Conservation (phyloP, 2,113 vertebrate genomes). For the Oryzias curvinotus region DNA sequence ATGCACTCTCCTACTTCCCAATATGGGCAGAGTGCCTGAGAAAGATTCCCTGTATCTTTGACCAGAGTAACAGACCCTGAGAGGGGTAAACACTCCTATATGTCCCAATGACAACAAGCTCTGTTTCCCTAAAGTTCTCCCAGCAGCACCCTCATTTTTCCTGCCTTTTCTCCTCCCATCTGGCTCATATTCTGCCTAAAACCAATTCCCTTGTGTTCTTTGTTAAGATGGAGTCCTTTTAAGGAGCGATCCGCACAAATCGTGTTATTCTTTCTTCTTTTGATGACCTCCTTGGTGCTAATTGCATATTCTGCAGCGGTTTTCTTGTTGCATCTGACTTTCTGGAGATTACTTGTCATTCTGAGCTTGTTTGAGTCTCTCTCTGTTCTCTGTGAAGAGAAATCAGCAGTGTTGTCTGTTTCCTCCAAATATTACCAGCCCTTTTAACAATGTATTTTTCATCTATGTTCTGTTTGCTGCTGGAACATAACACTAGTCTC, state of each 20-base stretch:
- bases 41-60: constrained; percentile 27
- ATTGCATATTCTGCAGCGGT: constrained; percentile 2
- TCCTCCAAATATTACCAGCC: not conserved
- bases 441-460: constrained; percentile 17
- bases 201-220: constrained; percentile 30
- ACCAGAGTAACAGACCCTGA: constrained; percentile 31
- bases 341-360: constrained; percentile 21
- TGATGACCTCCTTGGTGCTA: constrained; percentile 13
- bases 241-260: constrained; percentile 35
- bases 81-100: constrained; percentile 10
- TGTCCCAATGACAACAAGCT: constrained; percentile 18
- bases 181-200: constrained; percentile 12
- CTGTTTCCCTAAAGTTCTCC: constrained; percentile 33
- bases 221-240: constrained; percentile 15
- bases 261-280: constrained; percentile 41
- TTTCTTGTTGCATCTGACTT: constrained; percentile 4
- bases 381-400: not conserved
- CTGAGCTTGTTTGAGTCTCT: constrained; percentile 1
- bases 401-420: not conserved
- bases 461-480: constrained; percentile 30
- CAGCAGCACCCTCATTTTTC: constrained; percentile 10
- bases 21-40: constrained; percentile 46
- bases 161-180: constrained; percentile 13
- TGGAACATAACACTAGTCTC: constrained; percentile 45
- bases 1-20: constrained; percentile 36